These are phyloP conservation scores for Encarsia formosa DNA, from an alignment of 2,888 invertebrate species.

Conservation along the genomic window DNA sequence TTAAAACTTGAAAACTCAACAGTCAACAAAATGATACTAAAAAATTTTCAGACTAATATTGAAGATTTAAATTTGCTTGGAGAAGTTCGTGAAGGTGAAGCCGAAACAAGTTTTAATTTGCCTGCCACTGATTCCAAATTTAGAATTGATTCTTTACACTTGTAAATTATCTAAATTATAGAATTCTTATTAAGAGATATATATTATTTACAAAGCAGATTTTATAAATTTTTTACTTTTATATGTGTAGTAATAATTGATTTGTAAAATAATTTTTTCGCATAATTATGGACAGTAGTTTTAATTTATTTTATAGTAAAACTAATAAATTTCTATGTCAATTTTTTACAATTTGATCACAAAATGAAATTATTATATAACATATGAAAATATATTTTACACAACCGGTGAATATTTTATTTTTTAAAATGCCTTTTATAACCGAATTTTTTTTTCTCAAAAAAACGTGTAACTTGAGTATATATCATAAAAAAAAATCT, in stretches of 20 bases:
- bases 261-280: constrained; percentile 12
- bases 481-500: too few species aligned
- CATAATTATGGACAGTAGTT: constrained; percentile 9
- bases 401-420: not conserved
- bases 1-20: constrained; percentile 10
- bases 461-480: too few species aligned
- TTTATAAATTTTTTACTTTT: constrained; percentile 25
- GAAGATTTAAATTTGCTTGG: constrained; percentile 40
- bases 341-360: constrained; percentile 1
- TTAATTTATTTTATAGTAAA: not conserved
- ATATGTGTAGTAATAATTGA: constrained; percentile 21
- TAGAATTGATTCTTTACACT: constrained; percentile 36
- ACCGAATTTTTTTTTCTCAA: not conserved
- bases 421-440: not conserved
- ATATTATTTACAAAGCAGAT: constrained; percentile 12
- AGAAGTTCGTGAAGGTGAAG: constrained; percentile 29
- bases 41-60: constrained; percentile 34
- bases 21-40: constrained; percentile 6
- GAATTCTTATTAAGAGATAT: not conserved
- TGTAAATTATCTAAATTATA: constrained; percentile 29
- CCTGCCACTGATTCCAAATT: constrained; percentile 29
- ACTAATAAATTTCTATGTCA: not conserved
- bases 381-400: too few species aligned
- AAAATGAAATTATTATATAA: not conserved
- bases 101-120: constrained; percentile 24